Evolutionary conservation across 2,113 vertebrate genomes (phyloP).

Genomic region (Probosciger aterrimus): DNA sequence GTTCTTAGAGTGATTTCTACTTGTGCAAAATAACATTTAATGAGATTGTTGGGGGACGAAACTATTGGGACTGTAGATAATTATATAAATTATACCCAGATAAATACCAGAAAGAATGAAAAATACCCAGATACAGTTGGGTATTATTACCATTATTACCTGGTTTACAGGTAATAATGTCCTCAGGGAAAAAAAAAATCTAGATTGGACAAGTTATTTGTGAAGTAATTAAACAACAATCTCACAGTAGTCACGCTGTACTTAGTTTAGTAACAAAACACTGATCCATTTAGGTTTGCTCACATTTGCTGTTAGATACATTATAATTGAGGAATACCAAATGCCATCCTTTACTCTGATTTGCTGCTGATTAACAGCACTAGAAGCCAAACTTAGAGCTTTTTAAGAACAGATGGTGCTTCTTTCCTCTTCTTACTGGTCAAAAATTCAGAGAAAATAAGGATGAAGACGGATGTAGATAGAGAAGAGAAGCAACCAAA

Average conservation of each 20-base stretch:
- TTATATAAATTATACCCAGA: neutral
- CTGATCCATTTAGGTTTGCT: neutral
- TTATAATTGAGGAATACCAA: constrained; percentile 20
- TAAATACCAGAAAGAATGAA: neutral
- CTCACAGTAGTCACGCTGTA: neutral
- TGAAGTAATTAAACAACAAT: neutral
- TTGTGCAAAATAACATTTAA: neutral
- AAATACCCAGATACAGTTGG: neutral
- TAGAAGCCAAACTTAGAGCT: constrained; percentile 43
- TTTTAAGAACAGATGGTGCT: constrained; percentile 65
- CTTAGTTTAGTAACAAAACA: neutral
- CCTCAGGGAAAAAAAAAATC: neutral
- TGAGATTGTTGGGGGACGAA: neutral
- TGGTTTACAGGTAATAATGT: neutral
- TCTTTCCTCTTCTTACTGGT: constrained; percentile 52
- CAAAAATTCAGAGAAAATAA: constrained; percentile 58
- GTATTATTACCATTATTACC: neutral
- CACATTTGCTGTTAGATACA: neutral
- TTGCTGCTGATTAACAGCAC: constrained; percentile 40
- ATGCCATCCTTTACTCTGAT: neutral
- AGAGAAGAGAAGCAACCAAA: constrained; percentile 5
- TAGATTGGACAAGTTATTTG: neutral
- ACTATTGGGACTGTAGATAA: neutral
- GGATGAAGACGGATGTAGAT: constrained; percentile 38
- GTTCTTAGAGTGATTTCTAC: neutral